Percentiles rank a stretch among this genome's conserved stretches.
Evolutionary conservation across 1,140 invertebrate genomes (phyloP).

Genomic region (Mamestra configurata): DNA sequence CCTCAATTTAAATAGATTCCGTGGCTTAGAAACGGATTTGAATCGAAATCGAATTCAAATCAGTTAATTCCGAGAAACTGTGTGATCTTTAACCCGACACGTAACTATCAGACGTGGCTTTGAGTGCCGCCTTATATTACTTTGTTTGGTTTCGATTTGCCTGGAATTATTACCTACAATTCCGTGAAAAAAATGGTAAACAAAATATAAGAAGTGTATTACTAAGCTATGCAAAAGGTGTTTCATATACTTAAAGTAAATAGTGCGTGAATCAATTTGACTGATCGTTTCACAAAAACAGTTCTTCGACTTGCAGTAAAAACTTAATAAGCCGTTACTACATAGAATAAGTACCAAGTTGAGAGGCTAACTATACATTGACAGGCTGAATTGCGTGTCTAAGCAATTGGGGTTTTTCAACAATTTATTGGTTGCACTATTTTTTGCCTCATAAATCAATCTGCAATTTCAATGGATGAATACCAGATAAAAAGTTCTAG

Average conservation of each 20-base stretch:
- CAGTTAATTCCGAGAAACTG: slow-evolving; percentile 7
- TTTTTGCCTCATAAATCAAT: slow-evolving; percentile 22
- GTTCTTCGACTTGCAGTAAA: slow-evolving; percentile 11
- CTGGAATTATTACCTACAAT: background rate
- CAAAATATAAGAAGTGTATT: background rate
- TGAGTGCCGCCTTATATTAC: background rate
- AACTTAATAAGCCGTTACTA: slow-evolving; percentile 26
- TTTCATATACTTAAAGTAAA: slow-evolving; percentile 21
- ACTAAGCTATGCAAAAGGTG: background rate
- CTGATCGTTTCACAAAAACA: slow-evolving; percentile 26
- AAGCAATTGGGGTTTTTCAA: slow-evolving; percentile 15
- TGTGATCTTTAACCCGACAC: slow-evolving; percentile 9
- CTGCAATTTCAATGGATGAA: background rate
- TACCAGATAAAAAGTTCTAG: background rate
- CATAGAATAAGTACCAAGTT: background rate
- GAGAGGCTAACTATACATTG: slow-evolving; percentile 27
- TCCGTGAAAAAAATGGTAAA: background rate
- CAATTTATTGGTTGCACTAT: background rate
- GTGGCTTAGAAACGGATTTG: background rate
- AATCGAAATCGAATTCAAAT: slow-evolving; percentile 5
- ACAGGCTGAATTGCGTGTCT: slow-evolving; percentile 32
- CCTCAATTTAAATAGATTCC: background rate
- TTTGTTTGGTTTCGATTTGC: background rate
- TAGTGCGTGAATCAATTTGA: slow-evolving; percentile 41
- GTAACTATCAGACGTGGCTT: slow-evolving; percentile 7